Evolutionary conservation across 2,797 vertebrate genomes (phyloP).

Genomic region (Hypotaenidia philippensis): DNA sequence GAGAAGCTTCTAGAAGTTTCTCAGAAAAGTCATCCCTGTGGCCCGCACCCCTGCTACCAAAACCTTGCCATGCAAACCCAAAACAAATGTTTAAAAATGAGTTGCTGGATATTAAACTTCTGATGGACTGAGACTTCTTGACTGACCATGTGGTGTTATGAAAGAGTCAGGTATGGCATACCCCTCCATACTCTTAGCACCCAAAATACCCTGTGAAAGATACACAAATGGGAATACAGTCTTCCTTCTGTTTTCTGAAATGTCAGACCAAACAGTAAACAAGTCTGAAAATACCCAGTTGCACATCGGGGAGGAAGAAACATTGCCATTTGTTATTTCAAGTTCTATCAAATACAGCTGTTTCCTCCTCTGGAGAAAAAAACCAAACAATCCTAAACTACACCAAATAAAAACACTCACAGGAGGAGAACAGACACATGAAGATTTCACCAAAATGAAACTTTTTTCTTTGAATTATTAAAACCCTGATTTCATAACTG

Average conservation of each 20-base stretch:
- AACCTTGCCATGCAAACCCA: too few relatives aligned
- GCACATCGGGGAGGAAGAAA: background rate
- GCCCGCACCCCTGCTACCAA: too few relatives aligned
- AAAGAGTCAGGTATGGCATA: background rate
- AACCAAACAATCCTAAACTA: background rate
- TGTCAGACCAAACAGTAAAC: background rate
- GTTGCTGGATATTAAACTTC: background rate
- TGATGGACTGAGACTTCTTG: background rate
- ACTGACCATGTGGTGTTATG: background rate
- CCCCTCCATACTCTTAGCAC: background rate
- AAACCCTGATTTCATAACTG: background rate
- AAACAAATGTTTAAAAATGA: background rate
- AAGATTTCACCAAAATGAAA: background rate
- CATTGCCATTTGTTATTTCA: background rate
- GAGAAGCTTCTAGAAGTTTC: too few relatives aligned
- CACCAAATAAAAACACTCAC: background rate
- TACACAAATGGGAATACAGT: background rate
- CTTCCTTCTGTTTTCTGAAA: background rate
- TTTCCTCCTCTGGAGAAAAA: background rate
- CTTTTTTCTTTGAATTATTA: background rate
- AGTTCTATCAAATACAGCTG: background rate
- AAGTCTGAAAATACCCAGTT: background rate
- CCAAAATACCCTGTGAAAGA: background rate
- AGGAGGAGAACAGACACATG: accelerated
- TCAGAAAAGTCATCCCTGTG: too few relatives aligned